These are phyloP conservation scores for Nansenia antarctica DNA, from an alignment of 2,113 vertebrate species.

Conservation along the genomic window DNA sequence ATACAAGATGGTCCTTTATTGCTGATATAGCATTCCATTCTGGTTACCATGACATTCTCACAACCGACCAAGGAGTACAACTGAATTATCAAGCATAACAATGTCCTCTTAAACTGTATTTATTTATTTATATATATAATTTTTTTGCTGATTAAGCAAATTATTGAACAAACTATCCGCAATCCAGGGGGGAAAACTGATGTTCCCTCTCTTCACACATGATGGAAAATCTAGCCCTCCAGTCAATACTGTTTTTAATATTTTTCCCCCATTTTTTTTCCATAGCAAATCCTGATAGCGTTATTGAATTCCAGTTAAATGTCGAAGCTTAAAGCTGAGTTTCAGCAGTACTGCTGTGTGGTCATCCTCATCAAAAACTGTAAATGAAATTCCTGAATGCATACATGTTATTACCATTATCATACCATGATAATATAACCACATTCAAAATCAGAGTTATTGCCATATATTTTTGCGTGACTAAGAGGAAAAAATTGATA, in stretches of 20 bases:
- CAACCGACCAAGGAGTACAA: slow-evolving; percentile 25
- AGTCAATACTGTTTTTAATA: neutral
- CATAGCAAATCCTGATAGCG: slow-evolving; percentile 38
- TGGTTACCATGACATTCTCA: slow-evolving; percentile 26
- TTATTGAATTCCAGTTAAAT: slow-evolving; percentile 61
- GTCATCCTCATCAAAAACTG: slow-evolving; percentile 47
- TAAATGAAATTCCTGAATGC: slow-evolving; percentile 61
- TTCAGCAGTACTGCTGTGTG: slow-evolving; percentile 23
- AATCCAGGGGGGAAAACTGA: neutral
- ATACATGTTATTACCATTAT: slow-evolving; percentile 43
- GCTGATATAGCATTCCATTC: slow-evolving; percentile 57
- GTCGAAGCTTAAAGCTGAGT: slow-evolving; percentile 63
- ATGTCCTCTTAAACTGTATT: slow-evolving; percentile 25
- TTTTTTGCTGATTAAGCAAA: too few species aligned
- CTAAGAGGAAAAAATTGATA: slow-evolving; percentile 39
- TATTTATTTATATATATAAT: too few species aligned
- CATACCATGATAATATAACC: slow-evolving; percentile 56
- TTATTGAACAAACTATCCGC: neutral
- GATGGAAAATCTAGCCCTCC: neutral
- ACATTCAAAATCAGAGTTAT: slow-evolving; percentile 74
- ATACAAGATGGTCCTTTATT: slow-evolving; percentile 71
- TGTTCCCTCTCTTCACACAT: neutral
- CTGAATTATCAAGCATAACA: slow-evolving; percentile 33
- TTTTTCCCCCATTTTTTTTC: neutral
- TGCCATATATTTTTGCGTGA: slow-evolving; percentile 72